phyloP scores from a whole-genome alignment of 2,113 vertebrate genomes.

The Procavia capensis region DNA sequence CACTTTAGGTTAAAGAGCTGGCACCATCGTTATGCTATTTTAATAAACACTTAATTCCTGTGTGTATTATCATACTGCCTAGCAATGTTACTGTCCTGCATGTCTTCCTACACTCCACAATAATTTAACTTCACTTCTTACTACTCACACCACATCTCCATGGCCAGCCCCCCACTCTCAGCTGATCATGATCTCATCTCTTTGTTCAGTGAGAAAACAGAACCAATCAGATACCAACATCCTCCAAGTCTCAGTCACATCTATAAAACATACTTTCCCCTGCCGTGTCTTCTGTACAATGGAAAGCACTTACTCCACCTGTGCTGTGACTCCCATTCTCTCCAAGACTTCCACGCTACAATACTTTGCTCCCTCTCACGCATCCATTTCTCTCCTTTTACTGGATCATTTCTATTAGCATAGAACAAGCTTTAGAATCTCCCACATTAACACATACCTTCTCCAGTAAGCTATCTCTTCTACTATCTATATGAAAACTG shows the following conservation, averaged over 20 bases:
- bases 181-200: background rate
- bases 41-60: conserved; percentile 17
- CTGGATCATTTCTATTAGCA: background rate
- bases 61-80: background rate
- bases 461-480: background rate
- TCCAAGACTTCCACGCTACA: background rate
- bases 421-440: background rate
- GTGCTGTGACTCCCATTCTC: background rate
- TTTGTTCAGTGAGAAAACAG: conserved; percentile 21
- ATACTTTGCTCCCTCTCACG: background rate
- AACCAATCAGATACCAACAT: background rate
- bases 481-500: background rate
- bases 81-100: background rate
- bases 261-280: background rate
- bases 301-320: background rate
- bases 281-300: background rate
- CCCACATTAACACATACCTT: background rate
- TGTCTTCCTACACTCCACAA: background rate
- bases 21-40: background rate
- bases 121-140: background rate
- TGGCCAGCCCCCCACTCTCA: background rate
- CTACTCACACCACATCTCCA: background rate
- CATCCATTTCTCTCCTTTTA: background rate
- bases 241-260: background rate
- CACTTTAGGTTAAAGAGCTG: background rate